These are phyloP conservation scores for Zootoca vivipara DNA, from an alignment of 2,113 vertebrate species.

Conservation along the genomic window DNA sequence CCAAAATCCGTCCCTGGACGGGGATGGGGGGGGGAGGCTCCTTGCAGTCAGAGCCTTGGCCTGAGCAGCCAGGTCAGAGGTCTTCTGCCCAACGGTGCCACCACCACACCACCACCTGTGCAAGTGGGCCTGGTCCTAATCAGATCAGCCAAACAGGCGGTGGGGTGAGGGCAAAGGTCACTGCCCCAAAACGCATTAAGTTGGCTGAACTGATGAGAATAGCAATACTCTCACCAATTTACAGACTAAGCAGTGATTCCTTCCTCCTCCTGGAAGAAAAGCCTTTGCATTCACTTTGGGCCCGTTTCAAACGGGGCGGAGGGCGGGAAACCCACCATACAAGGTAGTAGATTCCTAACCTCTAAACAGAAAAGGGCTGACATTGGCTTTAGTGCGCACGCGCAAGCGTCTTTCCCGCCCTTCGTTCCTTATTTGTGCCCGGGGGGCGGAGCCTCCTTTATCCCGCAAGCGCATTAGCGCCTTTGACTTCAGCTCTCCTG, in stretches of 20 bases:
- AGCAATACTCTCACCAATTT: background rate
- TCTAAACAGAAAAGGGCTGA: constrained; percentile 53
- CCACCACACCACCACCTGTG: background rate
- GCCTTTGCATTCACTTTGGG: background rate
- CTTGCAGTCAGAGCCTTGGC: background rate
- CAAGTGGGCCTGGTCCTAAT: background rate
- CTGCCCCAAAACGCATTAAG: background rate
- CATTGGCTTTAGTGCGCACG: constrained; percentile 45
- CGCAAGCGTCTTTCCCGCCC: background rate
- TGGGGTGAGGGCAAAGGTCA: background rate
- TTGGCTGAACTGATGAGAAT: background rate
- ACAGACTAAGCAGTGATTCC: background rate
- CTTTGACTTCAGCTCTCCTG: background rate
- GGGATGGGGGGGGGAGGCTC: background rate
- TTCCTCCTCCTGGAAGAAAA: background rate
- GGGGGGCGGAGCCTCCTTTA: constrained; percentile 7
- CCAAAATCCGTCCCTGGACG: background rate
- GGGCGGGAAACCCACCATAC: background rate
- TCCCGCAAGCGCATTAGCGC: constrained; percentile 51
- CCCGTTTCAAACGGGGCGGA: background rate
- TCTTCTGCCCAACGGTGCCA: too few species aligned
- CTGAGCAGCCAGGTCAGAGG: background rate
- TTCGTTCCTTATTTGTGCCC: background rate
- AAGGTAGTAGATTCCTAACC: constrained; percentile 59
- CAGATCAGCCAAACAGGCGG: background rate